A percentile compares a stretch with the other conserved stretches of the same genome.
These are phyloP conservation scores for Notodromas monacha DNA, from an alignment of 2,888 invertebrate genomes.

Conservation along the genomic window DNA sequence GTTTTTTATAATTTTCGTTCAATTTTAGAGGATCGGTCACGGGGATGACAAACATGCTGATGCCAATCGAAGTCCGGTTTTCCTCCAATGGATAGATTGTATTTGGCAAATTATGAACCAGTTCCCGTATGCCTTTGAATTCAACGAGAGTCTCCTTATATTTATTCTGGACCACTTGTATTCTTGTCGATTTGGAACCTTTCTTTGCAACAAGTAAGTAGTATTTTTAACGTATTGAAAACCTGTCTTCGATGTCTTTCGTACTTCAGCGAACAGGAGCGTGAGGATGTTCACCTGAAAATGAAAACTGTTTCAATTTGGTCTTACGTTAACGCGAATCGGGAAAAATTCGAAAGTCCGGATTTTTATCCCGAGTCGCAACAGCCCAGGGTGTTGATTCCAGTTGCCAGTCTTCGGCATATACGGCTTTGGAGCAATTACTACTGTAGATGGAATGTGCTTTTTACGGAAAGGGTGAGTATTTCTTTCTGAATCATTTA, in stretches of 20 bases:
- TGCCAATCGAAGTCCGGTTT: constrained; percentile 87
- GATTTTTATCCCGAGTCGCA: constrained; percentile 38
- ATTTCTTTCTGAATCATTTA: too few relatives aligned
- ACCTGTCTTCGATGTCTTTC: constrained; percentile 8
- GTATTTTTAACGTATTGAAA: too few relatives aligned
- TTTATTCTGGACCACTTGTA: constrained; percentile 84
- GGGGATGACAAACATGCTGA: constrained; percentile 91
- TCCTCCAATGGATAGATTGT: constrained; percentile 92
- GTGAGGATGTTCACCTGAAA: constrained; percentile 38
- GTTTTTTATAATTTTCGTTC: too few relatives aligned
- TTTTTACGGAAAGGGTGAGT: too few relatives aligned
- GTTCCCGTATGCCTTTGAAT: constrained; percentile 90
- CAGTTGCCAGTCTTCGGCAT: constrained; percentile 58
- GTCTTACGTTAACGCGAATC: constrained; percentile 67
- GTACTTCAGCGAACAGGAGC: constrained; percentile 36
- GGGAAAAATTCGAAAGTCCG: constrained; percentile 62
- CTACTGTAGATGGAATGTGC: constrained; percentile 89
- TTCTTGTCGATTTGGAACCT: constrained; percentile 89
- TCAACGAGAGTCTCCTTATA: constrained; percentile 76
- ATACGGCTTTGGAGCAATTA: constrained; percentile 85
- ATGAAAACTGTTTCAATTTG: constrained; percentile 68
- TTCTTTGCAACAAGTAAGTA: constrained; percentile 60
- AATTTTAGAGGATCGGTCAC: constrained; percentile 63
- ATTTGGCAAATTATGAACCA: constrained; percentile 64
- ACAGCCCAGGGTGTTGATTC: constrained; percentile 31